phyloP scores from a whole-genome alignment of 1,140 invertebrate species.

The Neotoxoptera formosana region DNA sequence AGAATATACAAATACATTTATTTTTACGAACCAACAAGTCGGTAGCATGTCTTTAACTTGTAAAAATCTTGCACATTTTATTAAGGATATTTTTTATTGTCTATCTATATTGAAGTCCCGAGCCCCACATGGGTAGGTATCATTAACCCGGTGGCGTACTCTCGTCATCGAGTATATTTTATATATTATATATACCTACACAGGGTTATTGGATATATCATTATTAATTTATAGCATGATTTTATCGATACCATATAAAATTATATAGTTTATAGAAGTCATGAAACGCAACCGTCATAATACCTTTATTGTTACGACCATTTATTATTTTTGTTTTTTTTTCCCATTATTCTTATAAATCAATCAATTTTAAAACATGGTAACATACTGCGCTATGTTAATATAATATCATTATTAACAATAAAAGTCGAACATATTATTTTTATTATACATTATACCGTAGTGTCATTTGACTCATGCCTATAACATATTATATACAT shows the following conservation, averaged over 20 bases:
- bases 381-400: neutral
- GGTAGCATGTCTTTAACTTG: neutral
- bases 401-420: neutral
- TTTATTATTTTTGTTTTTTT: neutral
- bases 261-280: conserved; percentile 27
- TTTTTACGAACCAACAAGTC: neutral
- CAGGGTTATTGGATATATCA: neutral
- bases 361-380: neutral
- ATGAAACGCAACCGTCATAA: conserved; percentile 5
- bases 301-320: neutral
- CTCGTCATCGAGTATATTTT: neutral
- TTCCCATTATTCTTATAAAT: neutral
- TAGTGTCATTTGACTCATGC: neutral
- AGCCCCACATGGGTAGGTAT: neutral
- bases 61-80: neutral
- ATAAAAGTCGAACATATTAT: neutral
- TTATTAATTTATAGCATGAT: conserved; percentile 34
- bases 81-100: neutral
- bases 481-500: conserved; percentile 5
- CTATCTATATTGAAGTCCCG: neutral
- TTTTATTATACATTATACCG: neutral
- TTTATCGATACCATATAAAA: neutral
- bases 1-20: neutral
- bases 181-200: neutral
- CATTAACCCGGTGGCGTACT: neutral